These are phyloP conservation scores for Endomychus coccineus DNA, from an alignment of 2,888 invertebrate genomes.

Conservation along the genomic window DNA sequence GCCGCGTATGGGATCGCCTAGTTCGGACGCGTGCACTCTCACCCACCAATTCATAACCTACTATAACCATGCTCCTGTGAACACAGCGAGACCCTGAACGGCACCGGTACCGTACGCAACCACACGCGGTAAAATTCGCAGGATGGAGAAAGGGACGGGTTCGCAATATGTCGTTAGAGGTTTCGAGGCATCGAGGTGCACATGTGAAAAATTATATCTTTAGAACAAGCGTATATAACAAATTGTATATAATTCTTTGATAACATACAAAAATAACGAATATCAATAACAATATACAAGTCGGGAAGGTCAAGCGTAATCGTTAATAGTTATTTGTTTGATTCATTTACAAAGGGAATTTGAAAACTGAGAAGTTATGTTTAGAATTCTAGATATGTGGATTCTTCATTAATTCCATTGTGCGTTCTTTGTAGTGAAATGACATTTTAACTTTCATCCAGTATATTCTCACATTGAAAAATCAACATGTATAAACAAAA, in stretches of 20 bases:
- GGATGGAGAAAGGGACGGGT: slow-evolving; percentile 14
- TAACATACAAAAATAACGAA: slow-evolving; percentile 42
- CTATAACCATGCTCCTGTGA: slow-evolving; percentile 41
- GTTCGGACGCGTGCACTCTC: slow-evolving; percentile 37
- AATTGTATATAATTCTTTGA: slow-evolving; percentile 32
- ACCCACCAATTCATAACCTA: slow-evolving; percentile 9
- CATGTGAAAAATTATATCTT: slow-evolving; percentile 19
- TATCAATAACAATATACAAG: slow-evolving; percentile 36
- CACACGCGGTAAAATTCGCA: slow-evolving; percentile 3
- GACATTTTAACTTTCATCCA: too few species aligned
- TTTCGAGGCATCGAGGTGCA: slow-evolving; percentile 40
- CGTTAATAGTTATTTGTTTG: too few species aligned
- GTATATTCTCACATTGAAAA: too few species aligned
- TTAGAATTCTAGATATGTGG: too few species aligned
- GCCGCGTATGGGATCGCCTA: slow-evolving; percentile 39
- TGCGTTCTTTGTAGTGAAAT: too few species aligned
- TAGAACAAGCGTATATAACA: slow-evolving; percentile 23
- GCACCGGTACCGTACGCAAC: slow-evolving; percentile 11
- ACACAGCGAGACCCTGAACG: slow-evolving; percentile 18
- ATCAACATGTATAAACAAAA: too few species aligned
- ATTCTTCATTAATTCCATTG: too few species aligned
- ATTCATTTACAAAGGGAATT: too few species aligned
- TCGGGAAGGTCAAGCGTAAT: background rate
- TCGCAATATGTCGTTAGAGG: slow-evolving; percentile 1
- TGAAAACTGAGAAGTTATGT: too few species aligned